Evolutionary conservation across 2,888 invertebrate species (phyloP), one percentile per base, ranked within the genome.

Genomic region (Scelioninae gen. 2): DNA sequence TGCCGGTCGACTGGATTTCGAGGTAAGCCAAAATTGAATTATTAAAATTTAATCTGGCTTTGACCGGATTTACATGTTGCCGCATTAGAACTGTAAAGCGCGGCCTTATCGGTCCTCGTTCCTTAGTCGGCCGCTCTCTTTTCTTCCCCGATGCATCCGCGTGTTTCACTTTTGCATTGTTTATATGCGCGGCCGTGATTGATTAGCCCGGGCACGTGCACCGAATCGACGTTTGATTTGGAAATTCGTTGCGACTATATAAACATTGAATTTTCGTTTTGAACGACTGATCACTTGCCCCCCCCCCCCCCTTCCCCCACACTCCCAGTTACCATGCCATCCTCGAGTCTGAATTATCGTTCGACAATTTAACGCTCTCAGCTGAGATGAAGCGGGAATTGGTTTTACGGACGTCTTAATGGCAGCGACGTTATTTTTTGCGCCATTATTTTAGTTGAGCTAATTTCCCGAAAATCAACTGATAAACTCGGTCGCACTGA

Each of bases 41-140:
- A 84, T 84, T 84, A 84, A 83, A 83, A 84, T 83, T 82, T 83
- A 83, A 84, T 84, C 83, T 81, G 78, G 81, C 82, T 79, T 78
- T 74, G 78, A 71, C 63, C 75, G 75, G 73, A 73, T 75, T 75
- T 73, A 75, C 72, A 68, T 75, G 71, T 39, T 41, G 33, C 6
- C 46, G 57, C 68, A 68, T 68, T 68, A 73, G 63, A 22, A 41
- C 10, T 25, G 19, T 53, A 9, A 35, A 25, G 28, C 48, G 65
- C 22, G 41, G 31, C 65, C 65, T 75, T 69, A 72, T 69, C 65
- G 65, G 61, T 41, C 33, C 37, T n/a, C 15, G 2, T 48, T 50
- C 41, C 11, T 57, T 16, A 43, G 11, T 48, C 22, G 13, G 22
- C 31, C 46, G 31, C 25, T 33, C 43, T 68, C 55, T 61, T 50